Conservation (phyloP, 2,888 invertebrate species). For the Andrena chrysosceles region DNA sequence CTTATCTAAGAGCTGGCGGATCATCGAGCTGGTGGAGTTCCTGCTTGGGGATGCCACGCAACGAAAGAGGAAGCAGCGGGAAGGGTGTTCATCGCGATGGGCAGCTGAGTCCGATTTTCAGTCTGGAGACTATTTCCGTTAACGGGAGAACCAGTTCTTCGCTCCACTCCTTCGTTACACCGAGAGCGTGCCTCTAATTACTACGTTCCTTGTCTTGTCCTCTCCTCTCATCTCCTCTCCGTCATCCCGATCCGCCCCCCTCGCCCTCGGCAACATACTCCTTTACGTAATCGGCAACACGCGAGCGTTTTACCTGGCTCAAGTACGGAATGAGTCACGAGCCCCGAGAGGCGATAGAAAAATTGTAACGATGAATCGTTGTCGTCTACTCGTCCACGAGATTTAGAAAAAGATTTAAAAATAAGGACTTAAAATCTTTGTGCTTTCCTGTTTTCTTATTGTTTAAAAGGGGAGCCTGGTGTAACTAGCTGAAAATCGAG, state of each 20-base stretch:
- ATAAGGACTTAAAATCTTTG: too few species aligned
- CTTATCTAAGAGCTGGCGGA: too few species aligned
- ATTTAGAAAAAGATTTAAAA: too few species aligned
- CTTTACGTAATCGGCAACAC: constrained; percentile 73
- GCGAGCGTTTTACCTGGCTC: constrained; percentile 66
- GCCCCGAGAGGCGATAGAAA: constrained; percentile 16
- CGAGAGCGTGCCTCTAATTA: constrained; percentile 58
- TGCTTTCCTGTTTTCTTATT: too few species aligned
- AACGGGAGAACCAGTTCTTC: constrained; percentile 67
- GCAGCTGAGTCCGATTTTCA: constrained; percentile 27
- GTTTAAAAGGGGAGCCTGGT: too few species aligned
- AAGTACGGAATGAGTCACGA: constrained; percentile 48
- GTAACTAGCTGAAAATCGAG: too few species aligned
- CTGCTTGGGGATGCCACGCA: constrained; percentile 16
- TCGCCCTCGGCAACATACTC: constrained; percentile 37
- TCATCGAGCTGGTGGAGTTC: constrained; percentile 41
- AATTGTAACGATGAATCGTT: constrained; percentile 32
- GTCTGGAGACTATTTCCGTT: constrained; percentile 64
- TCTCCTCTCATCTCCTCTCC: constrained; percentile 17
- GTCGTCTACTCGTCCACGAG: too few species aligned
- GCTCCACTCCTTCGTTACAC: constrained; percentile 41
- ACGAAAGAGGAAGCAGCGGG: constrained; percentile 61
- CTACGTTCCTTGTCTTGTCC: constrained; percentile 34
- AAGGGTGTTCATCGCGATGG: constrained; percentile 41
- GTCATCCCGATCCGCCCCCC: constrained; percentile 36